phyloP scores from a whole-genome alignment of 2,113 vertebrate species.

The Theristicus caerulescens region DNA sequence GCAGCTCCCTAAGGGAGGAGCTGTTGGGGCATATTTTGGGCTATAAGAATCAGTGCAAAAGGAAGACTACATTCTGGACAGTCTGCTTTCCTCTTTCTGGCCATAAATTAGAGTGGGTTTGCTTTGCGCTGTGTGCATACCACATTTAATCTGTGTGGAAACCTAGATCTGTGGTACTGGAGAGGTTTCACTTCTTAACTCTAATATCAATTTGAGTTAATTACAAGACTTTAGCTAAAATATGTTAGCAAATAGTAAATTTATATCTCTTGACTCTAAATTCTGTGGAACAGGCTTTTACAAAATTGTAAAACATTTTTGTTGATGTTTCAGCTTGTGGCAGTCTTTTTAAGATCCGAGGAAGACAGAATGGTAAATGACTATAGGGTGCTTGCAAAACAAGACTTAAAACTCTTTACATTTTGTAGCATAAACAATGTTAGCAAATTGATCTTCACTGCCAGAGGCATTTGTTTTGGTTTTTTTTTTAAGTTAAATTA shows the following conservation, averaged over 20 bases:
- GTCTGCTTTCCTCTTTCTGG: neutral
- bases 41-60: neutral
- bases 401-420: neutral
- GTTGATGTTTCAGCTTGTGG: neutral
- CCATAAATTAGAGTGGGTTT: neutral
- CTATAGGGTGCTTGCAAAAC: neutral
- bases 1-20: neutral
- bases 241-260: neutral
- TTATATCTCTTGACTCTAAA: neutral
- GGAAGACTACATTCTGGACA: neutral
- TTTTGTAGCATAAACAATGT: neutral
- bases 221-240: neutral
- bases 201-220: neutral
- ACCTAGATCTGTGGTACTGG: neutral
- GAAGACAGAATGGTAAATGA: neutral
- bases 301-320: neutral
- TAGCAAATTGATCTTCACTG: neutral
- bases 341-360: neutral
- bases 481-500: neutral
- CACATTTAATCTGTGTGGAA: neutral
- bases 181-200: neutral
- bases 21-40: neutral
- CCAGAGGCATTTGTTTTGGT: neutral
- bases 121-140: rapidly evolving
- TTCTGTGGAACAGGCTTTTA: neutral